A percentile compares a stretch with the other conserved stretches of the same genome.
Evolutionary conservation across 2,888 invertebrate genomes (phyloP).

Genomic region (Mamestra brassicae): DNA sequence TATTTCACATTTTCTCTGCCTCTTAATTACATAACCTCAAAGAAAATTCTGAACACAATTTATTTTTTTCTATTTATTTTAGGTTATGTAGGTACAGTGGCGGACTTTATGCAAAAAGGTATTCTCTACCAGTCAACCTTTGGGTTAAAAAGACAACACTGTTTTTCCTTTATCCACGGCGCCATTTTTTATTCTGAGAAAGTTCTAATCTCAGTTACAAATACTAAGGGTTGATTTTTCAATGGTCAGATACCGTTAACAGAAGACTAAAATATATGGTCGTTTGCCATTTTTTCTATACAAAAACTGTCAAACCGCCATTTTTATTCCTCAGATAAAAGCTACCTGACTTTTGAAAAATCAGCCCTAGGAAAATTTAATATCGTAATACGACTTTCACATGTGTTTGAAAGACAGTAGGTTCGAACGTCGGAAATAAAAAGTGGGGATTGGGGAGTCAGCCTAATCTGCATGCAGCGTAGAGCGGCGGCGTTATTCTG

Average conservation of each 20-base stretch:
- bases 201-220: no score
- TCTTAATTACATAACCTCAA: not conserved
- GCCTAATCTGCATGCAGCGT: constrained; percentile 75
- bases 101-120: no score
- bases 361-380: constrained; percentile 53
- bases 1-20: not conserved
- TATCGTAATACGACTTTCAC: constrained; percentile 56
- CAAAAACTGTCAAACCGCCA: not conserved
- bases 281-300: not conserved
- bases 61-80: not conserved
- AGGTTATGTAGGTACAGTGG: no score
- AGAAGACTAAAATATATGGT: no score
- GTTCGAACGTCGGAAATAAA: constrained; percentile 47
- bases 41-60: constrained; percentile 1
- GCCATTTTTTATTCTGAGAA: no score
- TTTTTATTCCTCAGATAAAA: constrained; percentile 28
- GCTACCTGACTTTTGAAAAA: no score
- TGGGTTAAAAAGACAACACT: no score
- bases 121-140: no score
- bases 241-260: no score
- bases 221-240: no score
- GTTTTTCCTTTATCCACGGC: no score
- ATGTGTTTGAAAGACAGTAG: constrained; percentile 56
- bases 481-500: constrained; percentile 73
- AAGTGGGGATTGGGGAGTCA: constrained; percentile 55